These are phyloP conservation scores for Elysia crispata DNA, from an alignment of 2,888 invertebrate genomes.

Conservation along the genomic window DNA sequence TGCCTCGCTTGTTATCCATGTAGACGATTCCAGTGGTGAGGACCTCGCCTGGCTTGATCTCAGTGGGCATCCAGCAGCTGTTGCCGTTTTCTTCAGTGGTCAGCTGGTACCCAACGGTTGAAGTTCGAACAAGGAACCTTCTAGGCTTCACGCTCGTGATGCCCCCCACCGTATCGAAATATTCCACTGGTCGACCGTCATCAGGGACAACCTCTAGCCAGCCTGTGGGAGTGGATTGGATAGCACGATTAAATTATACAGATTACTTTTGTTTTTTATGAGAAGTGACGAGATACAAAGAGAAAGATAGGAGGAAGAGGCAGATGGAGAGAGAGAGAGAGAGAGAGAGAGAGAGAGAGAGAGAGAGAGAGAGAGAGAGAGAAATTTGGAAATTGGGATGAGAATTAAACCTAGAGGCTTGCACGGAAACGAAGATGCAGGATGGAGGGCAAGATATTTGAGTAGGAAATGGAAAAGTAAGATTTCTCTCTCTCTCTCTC, in stretches of 20 bases:
- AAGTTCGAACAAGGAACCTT: slow-evolving; percentile 68
- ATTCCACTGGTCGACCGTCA: slow-evolving; percentile 72
- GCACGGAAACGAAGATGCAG: neutral
- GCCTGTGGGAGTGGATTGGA: slow-evolving; percentile 56
- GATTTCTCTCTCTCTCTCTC: too few relatives aligned
- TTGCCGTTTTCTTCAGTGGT: slow-evolving; percentile 61
- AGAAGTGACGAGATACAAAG: neutral
- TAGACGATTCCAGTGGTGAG: slow-evolving; percentile 64
- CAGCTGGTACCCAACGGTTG: slow-evolving; percentile 69
- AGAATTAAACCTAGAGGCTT: neutral
- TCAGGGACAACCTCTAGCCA: slow-evolving; percentile 73
- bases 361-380: slow-evolving; percentile 7
- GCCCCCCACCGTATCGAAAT: slow-evolving; percentile 70
- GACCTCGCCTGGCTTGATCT: slow-evolving; percentile 67
- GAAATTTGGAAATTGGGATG: neutral
- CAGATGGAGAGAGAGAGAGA: slow-evolving; percentile 12
- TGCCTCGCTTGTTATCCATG: slow-evolving; percentile 70
- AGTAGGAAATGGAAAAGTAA: slow-evolving; percentile 2
- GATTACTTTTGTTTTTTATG: too few relatives aligned
- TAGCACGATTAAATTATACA: neutral
- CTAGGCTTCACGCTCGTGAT: slow-evolving; percentile 67
- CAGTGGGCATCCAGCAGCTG: slow-evolving; percentile 68
- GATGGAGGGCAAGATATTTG: slow-evolving; percentile 3
- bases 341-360: neutral
- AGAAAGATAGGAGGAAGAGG: neutral